Evolutionary conservation across 2,113 vertebrate genomes (phyloP), one percentile per base, ranked within the genome.

Genomic region (Zootoca vivipara): DNA sequence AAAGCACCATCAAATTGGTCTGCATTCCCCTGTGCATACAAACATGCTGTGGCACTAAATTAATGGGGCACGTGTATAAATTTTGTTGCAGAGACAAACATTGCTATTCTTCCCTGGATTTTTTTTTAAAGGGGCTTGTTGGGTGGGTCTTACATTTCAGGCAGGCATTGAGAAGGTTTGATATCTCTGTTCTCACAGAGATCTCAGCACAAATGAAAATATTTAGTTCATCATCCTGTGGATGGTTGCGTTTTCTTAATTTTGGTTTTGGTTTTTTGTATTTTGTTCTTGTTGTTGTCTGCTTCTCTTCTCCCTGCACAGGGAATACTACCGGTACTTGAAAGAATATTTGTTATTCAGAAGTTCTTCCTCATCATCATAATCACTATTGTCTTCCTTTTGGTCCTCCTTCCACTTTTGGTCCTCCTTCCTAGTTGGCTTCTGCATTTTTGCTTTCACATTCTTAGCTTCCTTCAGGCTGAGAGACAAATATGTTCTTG

Each of bases 401-500:
- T 82, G 88, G 91, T 65, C 78, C 62, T 90, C 89, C 3, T 56
- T 70, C 1, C 12, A n/a, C 85, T 90, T 89, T 33, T 82, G 88
- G 91, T 65, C 78, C 62, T 90, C 89, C 3, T 56, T 70, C 1
- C 12, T 77, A 35, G 56, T 24, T 85, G 3, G 70, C 80, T 92
- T 94, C 90, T 69, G 92, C 8, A 62, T 62, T 35, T 86, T 90
- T 79, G 65, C 46, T 40, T 35, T 92, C 89, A 33, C 5, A 30
- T 91, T 62, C 78, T 85, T 88, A 91, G 26, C 28, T 35, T 91
- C 83, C 46, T 85, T 91, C 62, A 93, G 85, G 90, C 78, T 65
- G 81, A 69, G 0, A 0, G 24, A 8, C 3, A 86, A 78, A 15
- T 0, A 2, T 46, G 58, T 92, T 78, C 40, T 74, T 81, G 18